Evolutionary conservation across 2,888 invertebrate genomes (phyloP).

Genomic region (Oscheius onirici): DNA sequence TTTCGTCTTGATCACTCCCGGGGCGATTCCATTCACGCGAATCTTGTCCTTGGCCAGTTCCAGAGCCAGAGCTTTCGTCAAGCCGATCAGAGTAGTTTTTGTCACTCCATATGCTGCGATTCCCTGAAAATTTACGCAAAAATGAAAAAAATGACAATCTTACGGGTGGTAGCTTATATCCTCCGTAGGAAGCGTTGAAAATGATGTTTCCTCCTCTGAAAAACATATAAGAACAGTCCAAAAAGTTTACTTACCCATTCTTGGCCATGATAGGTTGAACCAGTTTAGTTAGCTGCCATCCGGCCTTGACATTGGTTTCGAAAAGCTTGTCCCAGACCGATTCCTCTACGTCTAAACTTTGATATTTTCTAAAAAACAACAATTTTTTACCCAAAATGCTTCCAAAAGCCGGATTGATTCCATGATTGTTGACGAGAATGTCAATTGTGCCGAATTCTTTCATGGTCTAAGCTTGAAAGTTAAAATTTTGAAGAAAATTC

Average conservation of each 20-base stretch:
- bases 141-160: slow-evolving; percentile 74
- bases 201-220: slow-evolving; percentile 60
- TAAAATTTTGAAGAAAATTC: neutral
- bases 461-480: slow-evolving; percentile 47
- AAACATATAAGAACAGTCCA: neutral
- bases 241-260: slow-evolving; percentile 74
- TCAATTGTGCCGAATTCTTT: slow-evolving; percentile 75
- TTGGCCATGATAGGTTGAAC: slow-evolving; percentile 83
- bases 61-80: slow-evolving; percentile 83
- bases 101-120: slow-evolving; percentile 90
- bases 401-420: slow-evolving; percentile 85
- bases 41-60: slow-evolving; percentile 85
- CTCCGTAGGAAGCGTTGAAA: slow-evolving; percentile 68
- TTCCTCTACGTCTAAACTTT: slow-evolving; percentile 76
- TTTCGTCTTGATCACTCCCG: slow-evolving; percentile 89
- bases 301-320: slow-evolving; percentile 90
- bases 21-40: slow-evolving; percentile 90
- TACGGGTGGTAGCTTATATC: slow-evolving; percentile 77
- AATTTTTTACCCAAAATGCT: slow-evolving; percentile 79
- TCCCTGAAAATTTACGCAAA: slow-evolving; percentile 23
- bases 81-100: slow-evolving; percentile 88
- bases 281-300: slow-evolving; percentile 87
- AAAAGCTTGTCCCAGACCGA: slow-evolving; percentile 90
- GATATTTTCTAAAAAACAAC: too few species aligned
- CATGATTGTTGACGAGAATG: slow-evolving; percentile 95